Conservation (phyloP, 2,797 vertebrate species). For the Eulemur albifrons region DNA sequence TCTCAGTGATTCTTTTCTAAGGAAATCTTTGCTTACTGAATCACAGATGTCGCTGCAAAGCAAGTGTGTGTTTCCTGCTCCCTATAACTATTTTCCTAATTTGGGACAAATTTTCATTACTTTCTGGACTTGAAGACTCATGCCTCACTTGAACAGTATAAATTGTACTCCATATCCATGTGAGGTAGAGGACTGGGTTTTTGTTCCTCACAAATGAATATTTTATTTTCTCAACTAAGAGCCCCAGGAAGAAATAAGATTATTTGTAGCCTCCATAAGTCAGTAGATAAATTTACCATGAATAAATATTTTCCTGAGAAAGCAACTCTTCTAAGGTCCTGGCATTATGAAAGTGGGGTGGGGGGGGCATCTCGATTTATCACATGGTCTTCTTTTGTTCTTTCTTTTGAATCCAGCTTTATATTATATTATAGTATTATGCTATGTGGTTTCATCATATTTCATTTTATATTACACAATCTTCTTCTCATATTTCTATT, state of each 20-base stretch:
- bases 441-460: neutral
- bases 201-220: neutral
- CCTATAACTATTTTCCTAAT: neutral
- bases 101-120: neutral
- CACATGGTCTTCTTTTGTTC: neutral
- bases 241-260: neutral
- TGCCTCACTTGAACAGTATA: neutral
- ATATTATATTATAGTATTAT: neutral
- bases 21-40: neutral
- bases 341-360: neutral
- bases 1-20: neutral
- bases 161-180: neutral
- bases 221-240: neutral
- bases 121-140: neutral
- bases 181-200: neutral
- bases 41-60: neutral
- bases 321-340: neutral
- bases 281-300: neutral
- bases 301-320: neutral
- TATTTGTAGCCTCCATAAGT: neutral
- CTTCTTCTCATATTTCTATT: neutral
- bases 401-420: neutral
- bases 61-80: neutral
- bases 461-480: neutral
- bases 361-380: neutral